Evolutionary conservation across 2,888 invertebrate genomes (phyloP).

Genomic region (Caenorhabditis wallacei): DNA sequence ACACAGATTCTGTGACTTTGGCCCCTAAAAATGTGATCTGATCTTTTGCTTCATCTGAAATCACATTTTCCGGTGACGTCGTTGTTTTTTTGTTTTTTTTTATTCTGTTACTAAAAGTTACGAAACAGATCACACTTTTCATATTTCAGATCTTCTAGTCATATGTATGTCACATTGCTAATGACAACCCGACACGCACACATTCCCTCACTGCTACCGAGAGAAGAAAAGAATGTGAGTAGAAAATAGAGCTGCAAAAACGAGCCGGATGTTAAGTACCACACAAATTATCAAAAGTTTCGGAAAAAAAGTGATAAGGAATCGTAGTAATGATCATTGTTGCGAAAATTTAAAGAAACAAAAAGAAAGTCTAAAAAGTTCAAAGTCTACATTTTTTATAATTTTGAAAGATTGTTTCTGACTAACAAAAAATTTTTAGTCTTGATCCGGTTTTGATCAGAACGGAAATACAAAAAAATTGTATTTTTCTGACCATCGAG

Average conservation of each 20-base stretch:
- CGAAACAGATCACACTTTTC: slow-evolving; percentile 36
- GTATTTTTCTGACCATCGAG: not conserved
- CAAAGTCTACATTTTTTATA: too few relatives aligned
- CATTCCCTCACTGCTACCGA: not conserved
- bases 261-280: slow-evolving; percentile 12
- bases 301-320: slow-evolving; percentile 3
- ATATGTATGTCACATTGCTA: slow-evolving; percentile 45
- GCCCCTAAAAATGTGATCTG: not conserved
- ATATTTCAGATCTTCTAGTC: slow-evolving; percentile 26
- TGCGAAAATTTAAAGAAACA: not conserved
- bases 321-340: not conserved
- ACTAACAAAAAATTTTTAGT: too few relatives aligned
- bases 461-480: not conserved
- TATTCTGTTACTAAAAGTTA: slow-evolving; percentile 10
- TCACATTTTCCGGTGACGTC: slow-evolving; percentile 7
- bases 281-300: not conserved
- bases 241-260: slow-evolving; percentile 29
- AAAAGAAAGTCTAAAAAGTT: not conserved
- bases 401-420: too few relatives aligned
- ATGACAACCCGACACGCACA: slow-evolving; percentile 54
- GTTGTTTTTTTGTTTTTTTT: too few relatives aligned
- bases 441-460: too few relatives aligned
- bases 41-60: not conserved
- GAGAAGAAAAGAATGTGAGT: slow-evolving; percentile 11
- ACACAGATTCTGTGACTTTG: not conserved